Evolutionary conservation across 37 sponge, comb jelly and placozoan species (phyloP), one percentile per base, ranked within the genome.

Genomic region (Spongia lamella): DNA sequence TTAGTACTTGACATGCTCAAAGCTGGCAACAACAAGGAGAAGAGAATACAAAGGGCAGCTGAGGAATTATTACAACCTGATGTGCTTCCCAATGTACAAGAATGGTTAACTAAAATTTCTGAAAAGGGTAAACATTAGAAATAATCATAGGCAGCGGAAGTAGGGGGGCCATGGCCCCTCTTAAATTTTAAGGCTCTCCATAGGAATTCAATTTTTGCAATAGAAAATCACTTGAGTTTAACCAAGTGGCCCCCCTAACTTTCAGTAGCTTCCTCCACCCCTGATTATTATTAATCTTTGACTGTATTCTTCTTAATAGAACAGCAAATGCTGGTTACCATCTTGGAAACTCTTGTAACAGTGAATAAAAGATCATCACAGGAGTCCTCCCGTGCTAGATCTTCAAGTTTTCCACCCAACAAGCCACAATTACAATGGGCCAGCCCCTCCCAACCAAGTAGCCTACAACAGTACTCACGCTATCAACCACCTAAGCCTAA

Each of bases 41-140:
- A 57, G 14, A 14, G 9, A 1, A 40, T 38, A 38, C n/a, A 11
- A 14, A 60, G 77, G 78, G 72, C 64, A 38, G 32, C 79, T n/a
- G 33, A 20, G 30, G 61, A 79, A 17, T 73, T 79, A 30, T 21
- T 79, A 25, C 63, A 73, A 29, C 75, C 74, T 16, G 74, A 73
- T 1, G 54, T 79, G 25, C 51, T 61, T 51, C 61, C 32, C 22
- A 39, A 38, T 14, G 73, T 85, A 19, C 73, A 73, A 19, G 66
- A 79, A 16, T 85, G 86, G 86, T 58, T 85, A 6, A 57, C 63
- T 16, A 54, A 34, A 1, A 31, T 71, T 25, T 39, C n/a, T 40
- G 68, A 73, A 57, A 19, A 60, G 66, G 83, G 83, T 82, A 32
- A 6, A 35, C 24, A 68, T 37, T 60, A 20, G 14, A 60, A n/a